Conservation (phyloP, 2,797 vertebrate species). For the Myioborus melanocephalus region DNA sequence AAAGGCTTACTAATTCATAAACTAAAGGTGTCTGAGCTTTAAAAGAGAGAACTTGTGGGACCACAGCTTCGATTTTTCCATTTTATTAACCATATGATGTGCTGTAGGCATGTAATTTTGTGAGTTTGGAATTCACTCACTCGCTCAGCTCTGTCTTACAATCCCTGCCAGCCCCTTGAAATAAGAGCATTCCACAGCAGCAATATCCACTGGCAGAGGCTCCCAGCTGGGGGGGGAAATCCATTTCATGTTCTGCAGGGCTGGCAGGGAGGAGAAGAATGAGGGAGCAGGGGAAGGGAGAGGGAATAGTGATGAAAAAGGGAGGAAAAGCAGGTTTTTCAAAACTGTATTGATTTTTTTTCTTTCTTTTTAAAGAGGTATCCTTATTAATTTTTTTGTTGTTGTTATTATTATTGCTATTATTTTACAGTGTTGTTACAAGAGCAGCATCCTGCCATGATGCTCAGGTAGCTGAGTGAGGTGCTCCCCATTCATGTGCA, state of each 20-base stretch:
- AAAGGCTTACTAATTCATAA: slow-evolving; percentile 65
- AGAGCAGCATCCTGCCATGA: background rate
- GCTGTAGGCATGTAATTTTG: slow-evolving; percentile 36
- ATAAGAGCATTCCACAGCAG: background rate
- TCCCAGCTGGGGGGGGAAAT: background rate
- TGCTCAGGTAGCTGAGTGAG: background rate
- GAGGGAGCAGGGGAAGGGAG: background rate
- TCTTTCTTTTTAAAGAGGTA: background rate
- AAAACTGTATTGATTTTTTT: background rate
- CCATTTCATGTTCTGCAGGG: background rate
- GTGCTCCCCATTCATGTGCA: background rate
- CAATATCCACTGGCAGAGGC: background rate
- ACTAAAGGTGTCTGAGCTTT: slow-evolving; percentile 26
- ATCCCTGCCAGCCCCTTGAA: slow-evolving; percentile 30
- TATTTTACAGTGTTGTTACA: background rate
- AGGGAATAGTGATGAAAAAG: background rate
- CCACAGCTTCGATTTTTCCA: slow-evolving; percentile 8
- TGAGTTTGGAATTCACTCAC: background rate
- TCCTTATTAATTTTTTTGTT: background rate
- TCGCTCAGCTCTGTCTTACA: background rate
- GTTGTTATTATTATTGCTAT: background rate
- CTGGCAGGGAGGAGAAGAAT: background rate
- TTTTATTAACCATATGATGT: slow-evolving; percentile 49
- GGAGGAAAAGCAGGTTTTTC: background rate
- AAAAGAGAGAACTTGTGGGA: slow-evolving; percentile 31